Evolutionary conservation across 2,797 vertebrate species (phyloP), one percentile per base, ranked within the genome.

Genomic region (Moxostoma hubbsi): DNA sequence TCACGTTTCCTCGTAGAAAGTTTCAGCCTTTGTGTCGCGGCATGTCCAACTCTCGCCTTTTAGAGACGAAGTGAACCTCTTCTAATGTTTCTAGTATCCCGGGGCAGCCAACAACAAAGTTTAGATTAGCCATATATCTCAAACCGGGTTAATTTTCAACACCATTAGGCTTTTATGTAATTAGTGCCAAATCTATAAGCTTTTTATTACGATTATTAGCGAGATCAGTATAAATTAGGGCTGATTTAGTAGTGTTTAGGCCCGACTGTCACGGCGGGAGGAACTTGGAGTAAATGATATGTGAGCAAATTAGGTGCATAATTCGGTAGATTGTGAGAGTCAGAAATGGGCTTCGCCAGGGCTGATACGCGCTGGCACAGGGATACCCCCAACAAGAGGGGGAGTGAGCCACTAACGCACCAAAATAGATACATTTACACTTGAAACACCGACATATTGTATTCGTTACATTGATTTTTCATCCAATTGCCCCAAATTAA

Each of bases 211-310:
- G 93, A 95, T 95, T 95, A 95, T 95, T 95, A 95, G 93, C 93
- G 94, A 94, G 95, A 95, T 95, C 95, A 94, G 94, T 94, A 94
- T 95, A 94, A 94, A 95, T 96, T 95, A 95, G 94, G 95, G 94
- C 94, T 95, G 94, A 95, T 95, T 95, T 95, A 94, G 93, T 93
- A 94, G 93, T 95, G 94, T 95, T 95, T 94, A 95, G 94, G 94
- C 92, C 95, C 94, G 92, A 92, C 94, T 96, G 94, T 95, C 94
- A 95, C 93, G 90, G 89, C 92, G 83, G 89, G 93, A 92, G 92
- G 92, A 92, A 93, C 92, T 94, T 93, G 94, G 95, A 95, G 93
- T 94, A 94, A 95, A 94, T 95, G 93, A 95, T 95, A 95, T 93
- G 92, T 93, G 90, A 92, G 93, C 93, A 94, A 95, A 95, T 96